Conservation (phyloP, 2,113 vertebrate species). For the Vulpes ferrilata region DNA sequence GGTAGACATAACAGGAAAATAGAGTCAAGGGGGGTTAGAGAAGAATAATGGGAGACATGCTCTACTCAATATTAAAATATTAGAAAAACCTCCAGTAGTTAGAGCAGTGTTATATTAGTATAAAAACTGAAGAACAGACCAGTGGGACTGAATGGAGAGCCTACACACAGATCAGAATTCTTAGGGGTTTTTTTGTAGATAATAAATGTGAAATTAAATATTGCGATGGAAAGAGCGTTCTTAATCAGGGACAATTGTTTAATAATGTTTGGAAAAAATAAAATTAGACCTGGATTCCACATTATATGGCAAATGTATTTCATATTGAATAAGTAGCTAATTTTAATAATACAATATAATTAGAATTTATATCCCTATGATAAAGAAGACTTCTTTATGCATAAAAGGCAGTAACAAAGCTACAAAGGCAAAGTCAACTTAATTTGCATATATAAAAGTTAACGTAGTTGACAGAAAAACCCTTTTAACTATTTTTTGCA, state of each 20-base stretch:
- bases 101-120: background rate
- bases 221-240: background rate
- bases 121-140: background rate
- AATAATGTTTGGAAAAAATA: constrained; percentile 20
- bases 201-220: background rate
- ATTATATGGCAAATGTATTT: background rate
- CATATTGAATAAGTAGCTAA: background rate
- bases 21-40: background rate
- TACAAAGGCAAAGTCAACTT: background rate
- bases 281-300: background rate
- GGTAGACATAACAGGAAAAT: background rate
- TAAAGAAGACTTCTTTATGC: background rate
- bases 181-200: background rate
- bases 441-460: constrained; percentile 14
- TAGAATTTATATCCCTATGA: background rate
- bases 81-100: background rate
- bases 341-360: constrained; percentile 50
- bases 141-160: background rate
- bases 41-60: background rate
- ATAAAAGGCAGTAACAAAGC: background rate
- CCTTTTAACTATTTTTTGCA: background rate
- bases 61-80: background rate
- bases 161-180: background rate
- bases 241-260: background rate
- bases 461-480: background rate